A percentile compares a stretch with the other conserved stretches of the same genome.
These are phyloP conservation scores for Onychostoma macrolepis DNA, from an alignment of 2,113 vertebrate genomes.

Conservation along the genomic window DNA sequence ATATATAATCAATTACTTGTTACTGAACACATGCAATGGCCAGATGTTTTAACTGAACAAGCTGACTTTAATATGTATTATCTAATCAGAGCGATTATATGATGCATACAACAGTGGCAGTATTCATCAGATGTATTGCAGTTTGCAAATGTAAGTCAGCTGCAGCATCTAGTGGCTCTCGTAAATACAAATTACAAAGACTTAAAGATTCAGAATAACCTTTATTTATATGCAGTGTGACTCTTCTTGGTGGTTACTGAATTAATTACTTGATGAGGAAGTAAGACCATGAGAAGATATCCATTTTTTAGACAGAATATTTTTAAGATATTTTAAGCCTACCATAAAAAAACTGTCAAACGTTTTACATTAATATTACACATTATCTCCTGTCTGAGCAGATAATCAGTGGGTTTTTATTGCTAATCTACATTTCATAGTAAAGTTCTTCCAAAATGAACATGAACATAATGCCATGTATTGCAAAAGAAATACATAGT, in stretches of 20 bases:
- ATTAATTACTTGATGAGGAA: background rate
- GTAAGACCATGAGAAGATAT: background rate
- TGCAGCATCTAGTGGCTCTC: background rate
- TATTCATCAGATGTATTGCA: background rate
- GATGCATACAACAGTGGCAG: background rate
- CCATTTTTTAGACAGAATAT: no score
- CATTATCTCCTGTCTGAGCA: background rate
- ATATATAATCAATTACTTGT: background rate
- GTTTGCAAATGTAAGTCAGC: background rate
- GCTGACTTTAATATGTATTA: background rate
- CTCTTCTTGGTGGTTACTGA: background rate
- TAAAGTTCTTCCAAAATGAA: background rate
- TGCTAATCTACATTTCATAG: background rate
- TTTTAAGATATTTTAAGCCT: no score
- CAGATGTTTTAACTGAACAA: background rate
- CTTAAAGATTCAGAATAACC: background rate
- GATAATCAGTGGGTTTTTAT: background rate
- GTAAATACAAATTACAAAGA: background rate
- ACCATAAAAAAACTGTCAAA: no score
- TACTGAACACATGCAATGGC: background rate
- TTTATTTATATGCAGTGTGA: conserved; percentile 6
- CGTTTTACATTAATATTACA: background rate
- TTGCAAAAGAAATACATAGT: no score
- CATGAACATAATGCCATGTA: background rate
- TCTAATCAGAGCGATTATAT: background rate